Base-by-base conservation (phyloP, 2,888 invertebrate species). In the Kuschelorhynchus macadamiae region DNA sequence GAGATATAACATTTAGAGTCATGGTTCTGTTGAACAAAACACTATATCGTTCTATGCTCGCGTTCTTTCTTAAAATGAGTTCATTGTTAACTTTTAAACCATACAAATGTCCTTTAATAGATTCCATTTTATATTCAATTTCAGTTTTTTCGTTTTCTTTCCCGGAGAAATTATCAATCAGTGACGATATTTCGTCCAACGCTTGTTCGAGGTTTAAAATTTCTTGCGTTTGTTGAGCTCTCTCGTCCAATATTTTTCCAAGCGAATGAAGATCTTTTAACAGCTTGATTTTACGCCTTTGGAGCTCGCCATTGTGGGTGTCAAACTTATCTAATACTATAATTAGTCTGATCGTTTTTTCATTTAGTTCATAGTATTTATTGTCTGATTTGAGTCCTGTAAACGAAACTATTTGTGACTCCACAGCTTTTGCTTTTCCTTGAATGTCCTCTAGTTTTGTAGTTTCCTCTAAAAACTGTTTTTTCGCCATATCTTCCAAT, bases 331-430 rank as follows among this genome's bases (percentile, higher is more conserved):
- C 74, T 47, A 77, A 69, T 20, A 57, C 53, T 7, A 74, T 32
- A 53, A 74, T 71, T 9, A 72, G 36, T 33, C 67, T 66, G 5
- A 72, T 71, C 0, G 70, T 68, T 12, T 67, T 46, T 47, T 76
- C 75, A 36, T 76, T 75, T 2, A 77, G 42, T 53, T 73, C 63
- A 17, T 72, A 67, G 32, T 75, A 77, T 59, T 71, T 71, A 12
- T 66, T 65, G 32, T 74, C 71, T 1, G 70, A 62, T 36, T 66
- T 70, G 1, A 71, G 46, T 8, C 76, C 77, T 0, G 74, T 66
- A 47, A 76, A 77, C 11, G 57, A 46, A 9, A 60, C 33, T 7
- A 77, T 70, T 67, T 75, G 59, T 1, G 67, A 60, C 41, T 70
- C 70, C 11, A 76, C 25, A 1, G 33, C 41, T 17, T 66, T 62